Evolutionary conservation across 2,888 invertebrate genomes (phyloP), one percentile per base, ranked within the genome.

Genomic region (Stramonita haemastoma): DNA sequence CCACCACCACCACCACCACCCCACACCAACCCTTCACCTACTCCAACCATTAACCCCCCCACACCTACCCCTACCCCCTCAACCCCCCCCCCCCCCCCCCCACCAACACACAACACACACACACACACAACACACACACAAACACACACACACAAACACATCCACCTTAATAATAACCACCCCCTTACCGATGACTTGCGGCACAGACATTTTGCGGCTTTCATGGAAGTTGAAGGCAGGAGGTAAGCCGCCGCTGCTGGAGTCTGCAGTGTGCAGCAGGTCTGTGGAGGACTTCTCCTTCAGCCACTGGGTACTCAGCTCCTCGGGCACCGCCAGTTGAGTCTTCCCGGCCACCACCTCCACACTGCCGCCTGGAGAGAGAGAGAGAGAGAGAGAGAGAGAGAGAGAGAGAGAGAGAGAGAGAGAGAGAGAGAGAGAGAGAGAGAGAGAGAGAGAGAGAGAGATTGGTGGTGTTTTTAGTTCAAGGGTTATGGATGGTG

Each of bases 321-420:
- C n/a, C 66, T 88, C 88, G 0, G 88, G 88, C 26, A 88, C 66
- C 34, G 88, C 36, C 36, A 88, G 70, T 15, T 70, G 26, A 6
- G 83, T 88, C 36, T 88, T 66, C n/a, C 66, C 81, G 17, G 88
- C 36, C 26, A 83, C 29, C 56, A 88, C 81, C 66, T 88, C 84
- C 60, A 88, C 88, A 32, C 83, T 36, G 34, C 88, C 88, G 8
- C 88, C 88, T 88, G 88, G 13, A 60, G 4, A 60, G 60, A 60
- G 60, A 1, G 60, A 1, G 84, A 1, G 84, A 34, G 22, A 34
- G 22, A 32, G 32, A 13, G 13, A 34, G 32, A 8, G 46, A 15
- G 32, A 83, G 34, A 36, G 22, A 15, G 32, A 32, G 46, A 13
- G 83, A 32, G 32, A 36, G 34, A 36, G 46, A 36, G 13, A 36